phyloP scores from a whole-genome alignment of 2,888 invertebrate species.

The Ophion ellenae region DNA sequence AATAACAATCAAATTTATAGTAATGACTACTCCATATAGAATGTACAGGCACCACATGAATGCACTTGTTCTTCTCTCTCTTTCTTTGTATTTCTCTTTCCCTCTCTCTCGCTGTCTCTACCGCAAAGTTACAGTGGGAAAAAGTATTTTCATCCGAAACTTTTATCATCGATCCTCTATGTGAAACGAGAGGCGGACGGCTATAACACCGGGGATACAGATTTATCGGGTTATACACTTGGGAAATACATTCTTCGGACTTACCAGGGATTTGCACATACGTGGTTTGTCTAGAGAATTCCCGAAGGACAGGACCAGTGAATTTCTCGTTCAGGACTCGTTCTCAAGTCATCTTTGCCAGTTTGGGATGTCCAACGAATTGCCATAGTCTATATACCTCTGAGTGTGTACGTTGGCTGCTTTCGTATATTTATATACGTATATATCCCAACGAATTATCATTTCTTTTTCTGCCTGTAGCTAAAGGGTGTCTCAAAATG shows the following conservation, averaged over 20 bases:
- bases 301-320: slow-evolving; percentile 32
- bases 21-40: too few species aligned
- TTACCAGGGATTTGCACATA: slow-evolving; percentile 46
- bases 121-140: not conserved
- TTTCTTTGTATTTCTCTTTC: not conserved
- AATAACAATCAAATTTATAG: too few species aligned
- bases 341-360: slow-evolving; percentile 41
- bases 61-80: not conserved
- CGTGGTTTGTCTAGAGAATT: slow-evolving; percentile 43
- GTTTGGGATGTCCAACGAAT: slow-evolving; percentile 38
- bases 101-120: too few species aligned
- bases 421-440: not conserved
- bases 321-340: slow-evolving; percentile 52
- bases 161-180: slow-evolving; percentile 25
- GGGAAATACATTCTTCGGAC: slow-evolving; percentile 59
- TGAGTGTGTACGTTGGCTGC: not conserved
- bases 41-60: too few species aligned
- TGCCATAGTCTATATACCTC: not conserved
- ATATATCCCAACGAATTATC: too few species aligned
- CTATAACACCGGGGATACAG: slow-evolving; percentile 37
- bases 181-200: slow-evolving; percentile 11
- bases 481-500: too few species aligned
- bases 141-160: slow-evolving; percentile 30
- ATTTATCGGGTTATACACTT: slow-evolving; percentile 64
- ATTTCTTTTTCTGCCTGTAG: too few species aligned